phyloP scores from a whole-genome alignment of 2,888 invertebrate genomes.

The Zygothrica quintamaculata region DNA sequence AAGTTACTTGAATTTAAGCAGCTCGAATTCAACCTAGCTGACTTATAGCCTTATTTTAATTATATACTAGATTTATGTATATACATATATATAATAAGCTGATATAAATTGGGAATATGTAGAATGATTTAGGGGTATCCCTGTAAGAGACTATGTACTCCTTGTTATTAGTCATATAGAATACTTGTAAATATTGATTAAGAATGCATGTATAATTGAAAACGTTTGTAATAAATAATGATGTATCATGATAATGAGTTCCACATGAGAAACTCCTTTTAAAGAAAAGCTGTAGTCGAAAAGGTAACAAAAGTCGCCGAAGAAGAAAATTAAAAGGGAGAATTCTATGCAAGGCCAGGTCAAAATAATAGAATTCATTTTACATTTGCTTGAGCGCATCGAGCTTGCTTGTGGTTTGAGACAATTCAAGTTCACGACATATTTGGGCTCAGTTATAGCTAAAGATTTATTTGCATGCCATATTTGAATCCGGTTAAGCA shows the following conservation, averaged over 20 bases:
- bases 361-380: conserved; percentile 71
- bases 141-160: too few relatives aligned
- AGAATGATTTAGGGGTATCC: too few relatives aligned
- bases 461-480: conserved; percentile 40
- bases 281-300: conserved; percentile 49
- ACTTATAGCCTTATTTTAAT: too few relatives aligned
- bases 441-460: conserved; percentile 39
- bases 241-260: conserved; percentile 82
- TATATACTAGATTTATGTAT: too few relatives aligned
- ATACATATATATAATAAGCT: too few relatives aligned
- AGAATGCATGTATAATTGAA: conserved; percentile 48
- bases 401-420: conserved; percentile 22
- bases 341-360: conserved; percentile 10
- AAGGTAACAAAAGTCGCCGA: conserved; percentile 9
- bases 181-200: too few relatives aligned
- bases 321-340: neutral
- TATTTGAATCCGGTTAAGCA: conserved; percentile 58
- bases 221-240: conserved; percentile 60
- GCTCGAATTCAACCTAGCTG: too few relatives aligned
- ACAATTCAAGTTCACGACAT: conserved; percentile 43
- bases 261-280: conserved; percentile 84
- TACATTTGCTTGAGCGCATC: conserved; percentile 60
- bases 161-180: too few relatives aligned
- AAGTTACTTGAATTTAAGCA: too few relatives aligned
- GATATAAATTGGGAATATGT: too few relatives aligned